Base-by-base conservation (phyloP, 1,140 invertebrate species). In the Eciton burchellii region DNA sequence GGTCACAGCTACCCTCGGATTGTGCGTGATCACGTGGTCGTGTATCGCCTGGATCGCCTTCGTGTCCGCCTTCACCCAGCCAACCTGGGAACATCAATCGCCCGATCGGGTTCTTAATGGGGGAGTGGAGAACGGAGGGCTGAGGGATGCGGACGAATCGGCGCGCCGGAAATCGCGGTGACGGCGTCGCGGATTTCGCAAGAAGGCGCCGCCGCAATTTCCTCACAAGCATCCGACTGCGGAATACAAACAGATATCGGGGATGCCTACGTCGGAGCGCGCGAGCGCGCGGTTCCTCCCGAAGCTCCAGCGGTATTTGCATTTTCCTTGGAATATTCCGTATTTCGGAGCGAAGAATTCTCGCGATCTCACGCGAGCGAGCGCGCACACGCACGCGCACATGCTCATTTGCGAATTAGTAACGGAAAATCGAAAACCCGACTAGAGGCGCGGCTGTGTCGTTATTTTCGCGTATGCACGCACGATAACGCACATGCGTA, bases 31-130 rank as follows among this genome's bases (percentile, higher is more conserved):
- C 72, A 98, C 97, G 91, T 97, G 96, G 87, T 97, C 97, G 92
- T 98, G 97, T 91, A 98, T 98, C 12, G 97, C 97, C 93, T 98
- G 96, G 72, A 97, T 96, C 21, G 97, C 97, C 93, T 97, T 97
- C 35, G 96, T 97, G 91, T 98, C 97, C 19, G 97, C 97, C 93
- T 98, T 98, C 57, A 98, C 96, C 97, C 97, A 98, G 54, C 97
- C 97, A 56, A 98, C 97, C 97, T 98, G 93, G 35, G 62, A 81
- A 71, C 77, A 81, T 72, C 77, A 81, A 81, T 81, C 68, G 63
- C 16, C 74, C 3, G 47, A 79, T 79, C 74, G 49, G 3, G 49
- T 3, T n/a, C 19, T 79, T 79, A 79, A 79, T 81, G 72, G 43
- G 45, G 41, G 6, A 21, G 72, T 1, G 52, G 35, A n/a, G 19